A percentile compares a stretch with the other conserved stretches of the same genome.
These are phyloP conservation scores for Mylabris phalerata DNA, from an alignment of 1,140 invertebrate genomes.

Conservation along the genomic window DNA sequence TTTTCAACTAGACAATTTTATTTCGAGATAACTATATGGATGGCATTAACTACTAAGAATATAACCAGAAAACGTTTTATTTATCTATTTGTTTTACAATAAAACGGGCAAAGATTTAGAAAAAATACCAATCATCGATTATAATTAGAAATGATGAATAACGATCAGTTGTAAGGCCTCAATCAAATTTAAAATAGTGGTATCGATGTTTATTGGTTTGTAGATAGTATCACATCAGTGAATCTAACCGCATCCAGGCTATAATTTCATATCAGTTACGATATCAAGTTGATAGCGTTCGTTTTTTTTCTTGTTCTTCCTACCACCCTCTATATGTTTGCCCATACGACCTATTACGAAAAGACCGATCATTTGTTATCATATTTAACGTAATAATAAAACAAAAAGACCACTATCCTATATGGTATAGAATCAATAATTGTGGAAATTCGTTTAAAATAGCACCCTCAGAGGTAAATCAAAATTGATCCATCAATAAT, in stretches of 20 bases:
- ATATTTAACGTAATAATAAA: background rate
- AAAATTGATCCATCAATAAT: no score
- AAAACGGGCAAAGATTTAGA: background rate
- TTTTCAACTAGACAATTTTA: no score
- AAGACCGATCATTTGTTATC: slow-evolving; percentile 1
- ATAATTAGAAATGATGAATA: background rate
- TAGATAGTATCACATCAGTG: slow-evolving; percentile 29
- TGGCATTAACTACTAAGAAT: background rate
- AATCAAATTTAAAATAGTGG: slow-evolving; percentile 18
- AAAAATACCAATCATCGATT: background rate
- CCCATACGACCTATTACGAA: background rate
- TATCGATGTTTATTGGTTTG: slow-evolving; percentile 21
- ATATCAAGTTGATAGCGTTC: slow-evolving; percentile 20
- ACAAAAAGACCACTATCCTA: no score
- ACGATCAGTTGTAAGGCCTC: background rate
- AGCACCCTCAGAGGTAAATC: no score
- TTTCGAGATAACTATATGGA: background rate
- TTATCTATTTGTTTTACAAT: no score
- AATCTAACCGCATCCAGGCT: slow-evolving; percentile 31
- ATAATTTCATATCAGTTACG: slow-evolving; percentile 33
- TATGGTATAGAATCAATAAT: no score
- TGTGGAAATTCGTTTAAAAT: no score
- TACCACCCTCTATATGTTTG: slow-evolving; percentile 8
- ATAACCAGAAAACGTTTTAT: background rate
- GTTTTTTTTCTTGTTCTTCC: background rate